phyloP scores from a whole-genome alignment of 2,888 invertebrate genomes.

The Trichogramma evanescens region DNA sequence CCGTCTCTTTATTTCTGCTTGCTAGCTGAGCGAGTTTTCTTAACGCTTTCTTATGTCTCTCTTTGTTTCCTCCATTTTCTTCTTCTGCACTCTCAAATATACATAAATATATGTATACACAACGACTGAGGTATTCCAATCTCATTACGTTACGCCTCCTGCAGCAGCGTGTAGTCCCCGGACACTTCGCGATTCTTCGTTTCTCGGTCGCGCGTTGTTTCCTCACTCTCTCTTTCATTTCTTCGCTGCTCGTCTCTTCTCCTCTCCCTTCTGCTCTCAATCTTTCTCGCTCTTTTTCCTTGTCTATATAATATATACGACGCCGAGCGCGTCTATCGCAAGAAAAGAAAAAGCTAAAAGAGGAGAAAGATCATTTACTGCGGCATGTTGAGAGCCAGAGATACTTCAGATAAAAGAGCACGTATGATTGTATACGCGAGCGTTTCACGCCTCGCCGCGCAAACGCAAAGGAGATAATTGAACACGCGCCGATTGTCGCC shows the following conservation, averaged over 20 bases:
- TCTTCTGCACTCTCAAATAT: slow-evolving; percentile 24
- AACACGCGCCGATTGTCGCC: slow-evolving; percentile 14
- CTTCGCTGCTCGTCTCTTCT: no score
- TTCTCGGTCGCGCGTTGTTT: neutral
- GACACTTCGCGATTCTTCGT: slow-evolving; percentile 12
- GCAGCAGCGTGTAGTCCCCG: slow-evolving; percentile 2
- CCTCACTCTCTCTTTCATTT: neutral
- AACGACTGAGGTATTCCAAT: slow-evolving; percentile 32
- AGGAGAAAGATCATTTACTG: slow-evolving; percentile 13
- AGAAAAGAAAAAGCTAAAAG: neutral
- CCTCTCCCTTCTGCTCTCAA: no score
- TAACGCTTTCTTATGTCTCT: slow-evolving; percentile 17
- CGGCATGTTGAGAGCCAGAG: slow-evolving; percentile 5
- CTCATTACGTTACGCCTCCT: slow-evolving; percentile 32
- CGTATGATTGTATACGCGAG: neutral
- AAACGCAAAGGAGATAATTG: slow-evolving; percentile 21
- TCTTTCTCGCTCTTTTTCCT: no score
- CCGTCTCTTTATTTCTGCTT: slow-evolving; percentile 11
- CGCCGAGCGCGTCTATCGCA: neutral
- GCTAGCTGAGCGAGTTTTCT: slow-evolving; percentile 15
- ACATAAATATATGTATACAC: slow-evolving; percentile 25
- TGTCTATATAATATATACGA: no score
- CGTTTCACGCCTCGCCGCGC: slow-evolving; percentile 13
- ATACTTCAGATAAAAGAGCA: slow-evolving; percentile 18
- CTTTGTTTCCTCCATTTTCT: slow-evolving; percentile 7